A percentile compares a stretch with the other conserved stretches of the same genome.
phyloP scores from a whole-genome alignment of 1,140 invertebrate species.

The Drosophila sp. region DNA sequence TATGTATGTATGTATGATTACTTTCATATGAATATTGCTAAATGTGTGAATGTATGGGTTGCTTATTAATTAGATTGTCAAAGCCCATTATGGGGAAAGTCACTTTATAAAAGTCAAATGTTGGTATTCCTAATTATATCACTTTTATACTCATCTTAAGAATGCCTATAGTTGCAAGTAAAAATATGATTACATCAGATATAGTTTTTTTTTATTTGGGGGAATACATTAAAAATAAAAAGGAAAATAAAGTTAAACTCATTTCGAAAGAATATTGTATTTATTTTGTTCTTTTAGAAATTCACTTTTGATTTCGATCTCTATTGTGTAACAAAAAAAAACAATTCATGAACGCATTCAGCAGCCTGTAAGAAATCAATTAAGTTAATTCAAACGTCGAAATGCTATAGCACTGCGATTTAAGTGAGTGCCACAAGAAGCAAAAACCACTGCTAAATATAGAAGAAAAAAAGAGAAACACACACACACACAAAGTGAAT shows the following conservation, averaged over 20 bases:
- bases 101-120: too few species aligned
- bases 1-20: neutral
- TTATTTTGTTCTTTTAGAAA: neutral
- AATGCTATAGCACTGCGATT: conserved; percentile 30
- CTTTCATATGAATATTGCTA: neutral
- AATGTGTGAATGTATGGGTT: neutral
- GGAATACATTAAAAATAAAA: neutral
- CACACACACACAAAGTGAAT: neutral
- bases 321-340: neutral
- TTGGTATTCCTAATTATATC: too few species aligned
- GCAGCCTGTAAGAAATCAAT: conserved; percentile 39
- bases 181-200: too few species aligned
- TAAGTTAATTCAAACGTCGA: conserved; percentile 50
- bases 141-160: too few species aligned
- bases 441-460: conserved; percentile 42
- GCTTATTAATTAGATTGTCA: neutral
- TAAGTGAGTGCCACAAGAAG: conserved; percentile 40
- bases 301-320: neutral
- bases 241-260: neutral
- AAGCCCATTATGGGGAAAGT: neutral
- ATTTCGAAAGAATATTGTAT: neutral
- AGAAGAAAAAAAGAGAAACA: conserved; percentile 17
- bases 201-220: too few species aligned
- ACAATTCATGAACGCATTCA: conserved; percentile 10
- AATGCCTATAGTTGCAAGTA: neutral